Conservation (phyloP, 1,140 invertebrate species). For the Microplitis mediator region DNA sequence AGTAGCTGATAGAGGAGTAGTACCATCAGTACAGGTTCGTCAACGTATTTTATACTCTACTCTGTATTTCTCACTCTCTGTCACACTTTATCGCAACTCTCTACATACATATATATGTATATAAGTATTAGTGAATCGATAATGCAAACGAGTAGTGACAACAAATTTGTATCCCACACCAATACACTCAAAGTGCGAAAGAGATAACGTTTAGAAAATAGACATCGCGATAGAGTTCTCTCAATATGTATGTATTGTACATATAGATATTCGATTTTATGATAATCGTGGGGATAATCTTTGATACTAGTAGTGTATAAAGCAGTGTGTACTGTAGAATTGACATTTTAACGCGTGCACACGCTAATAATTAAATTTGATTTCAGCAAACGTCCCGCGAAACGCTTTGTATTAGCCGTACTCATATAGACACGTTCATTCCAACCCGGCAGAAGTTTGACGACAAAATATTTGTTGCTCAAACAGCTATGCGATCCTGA, state of each 20-base stretch:
- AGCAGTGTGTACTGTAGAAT: not conserved
- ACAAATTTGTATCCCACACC: conserved; percentile 27
- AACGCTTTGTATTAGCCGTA: conserved; percentile 62
- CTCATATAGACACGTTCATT: conserved; percentile 62
- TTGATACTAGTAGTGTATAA: not conserved
- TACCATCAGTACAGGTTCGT: conserved; percentile 4
- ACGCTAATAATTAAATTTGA: conserved; percentile 45
- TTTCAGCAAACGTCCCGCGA: conserved; percentile 61
- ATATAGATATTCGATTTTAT: not conserved
- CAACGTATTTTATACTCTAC: conserved; percentile 16
- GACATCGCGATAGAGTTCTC: no score
- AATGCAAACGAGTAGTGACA: conserved; percentile 17
- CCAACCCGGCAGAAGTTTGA: conserved; percentile 60
- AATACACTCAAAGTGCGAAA: not conserved
- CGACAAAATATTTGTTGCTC: conserved; percentile 65
- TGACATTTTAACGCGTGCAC: conserved; percentile 15
- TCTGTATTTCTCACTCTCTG: not conserved
- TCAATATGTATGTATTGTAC: not conserved
- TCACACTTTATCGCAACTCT: not conserved
- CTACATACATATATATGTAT: not conserved
- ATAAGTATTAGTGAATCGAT: conserved; percentile 4
- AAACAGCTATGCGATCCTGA: conserved; percentile 58
- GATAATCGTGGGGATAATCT: not conserved
- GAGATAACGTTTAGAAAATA: no score
- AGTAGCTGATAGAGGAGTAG: no score